Percentiles rank a stretch among this genome's conserved stretches.
Conservation (phyloP, 2,888 invertebrate species). For the Drosophila niveifrons region DNA sequence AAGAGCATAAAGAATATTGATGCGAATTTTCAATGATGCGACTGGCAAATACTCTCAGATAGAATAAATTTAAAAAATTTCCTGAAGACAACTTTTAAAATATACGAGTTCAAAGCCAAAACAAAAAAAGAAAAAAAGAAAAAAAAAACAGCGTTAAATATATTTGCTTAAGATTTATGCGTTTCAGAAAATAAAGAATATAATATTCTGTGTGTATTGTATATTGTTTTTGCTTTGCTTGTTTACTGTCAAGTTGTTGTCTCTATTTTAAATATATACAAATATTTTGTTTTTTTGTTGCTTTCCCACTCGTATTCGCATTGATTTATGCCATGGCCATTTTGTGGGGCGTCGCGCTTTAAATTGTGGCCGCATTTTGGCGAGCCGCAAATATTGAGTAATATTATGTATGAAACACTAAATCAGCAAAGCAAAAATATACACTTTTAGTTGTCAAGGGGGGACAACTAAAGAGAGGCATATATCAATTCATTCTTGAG, state of each 20-base stretch:
- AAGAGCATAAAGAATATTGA: neutral
- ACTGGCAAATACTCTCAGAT: neutral
- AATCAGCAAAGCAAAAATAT: neutral
- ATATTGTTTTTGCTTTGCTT: constrained; percentile 14
- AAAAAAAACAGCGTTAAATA: constrained; percentile 22
- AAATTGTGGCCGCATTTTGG: constrained; percentile 72
- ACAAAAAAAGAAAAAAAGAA: neutral
- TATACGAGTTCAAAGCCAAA: no score
- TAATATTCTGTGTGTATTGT: constrained; percentile 7
- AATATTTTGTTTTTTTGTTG: neutral
- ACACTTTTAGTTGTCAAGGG: neutral
- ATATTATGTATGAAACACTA: constrained; percentile 28
- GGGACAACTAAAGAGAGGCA: no score
- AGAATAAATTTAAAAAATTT: no score
- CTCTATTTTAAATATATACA: neutral
- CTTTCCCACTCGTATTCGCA: constrained; percentile 34
- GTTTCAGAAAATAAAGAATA: constrained; percentile 26
- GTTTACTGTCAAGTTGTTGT: constrained; percentile 11
- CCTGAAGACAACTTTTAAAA: no score
- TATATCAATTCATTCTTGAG: no score
- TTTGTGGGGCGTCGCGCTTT: constrained; percentile 46
- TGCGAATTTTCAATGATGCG: neutral
- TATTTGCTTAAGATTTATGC: constrained; percentile 71
- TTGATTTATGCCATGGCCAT: constrained; percentile 59
- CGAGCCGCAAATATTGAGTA: constrained; percentile 68